phyloP scores from a whole-genome alignment of 2,797 vertebrate genomes.

The Stomatorhinus walkeri region DNA sequence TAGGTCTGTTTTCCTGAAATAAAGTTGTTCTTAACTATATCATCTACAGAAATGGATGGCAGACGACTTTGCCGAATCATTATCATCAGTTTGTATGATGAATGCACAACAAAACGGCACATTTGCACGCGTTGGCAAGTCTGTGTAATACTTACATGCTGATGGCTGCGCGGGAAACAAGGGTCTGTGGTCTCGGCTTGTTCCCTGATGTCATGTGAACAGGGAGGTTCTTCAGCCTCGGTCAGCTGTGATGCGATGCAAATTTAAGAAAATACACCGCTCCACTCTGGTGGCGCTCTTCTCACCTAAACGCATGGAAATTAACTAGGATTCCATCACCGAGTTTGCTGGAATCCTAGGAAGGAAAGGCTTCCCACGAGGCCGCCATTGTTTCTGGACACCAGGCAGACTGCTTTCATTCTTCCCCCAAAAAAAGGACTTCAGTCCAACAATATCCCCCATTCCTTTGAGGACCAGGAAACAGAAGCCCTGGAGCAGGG shows the following conservation, averaged over 20 bases:
- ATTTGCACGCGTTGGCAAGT: not conserved
- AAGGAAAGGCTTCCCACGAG: slow-evolving; percentile 10
- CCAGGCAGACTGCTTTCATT: not conserved
- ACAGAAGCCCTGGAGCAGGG: not conserved
- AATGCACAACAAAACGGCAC: not conserved
- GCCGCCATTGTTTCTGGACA: not conserved
- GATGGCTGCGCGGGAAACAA: not conserved
- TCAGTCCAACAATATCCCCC: not conserved
- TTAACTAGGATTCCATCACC: not conserved
- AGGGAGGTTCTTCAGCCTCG: not conserved
- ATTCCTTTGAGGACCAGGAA: slow-evolving; percentile 14
- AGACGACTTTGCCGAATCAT: not conserved
- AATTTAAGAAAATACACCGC: slow-evolving; percentile 14
- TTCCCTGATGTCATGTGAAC: not conserved
- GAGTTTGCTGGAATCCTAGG: not conserved
- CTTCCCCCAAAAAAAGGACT: not conserved
- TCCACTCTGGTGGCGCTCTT: not conserved
- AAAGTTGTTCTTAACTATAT: not conserved
- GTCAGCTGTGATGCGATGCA: slow-evolving; percentile 17
- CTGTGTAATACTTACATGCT: slow-evolving; percentile 10
- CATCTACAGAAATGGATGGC: not conserved
- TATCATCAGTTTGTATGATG: not conserved
- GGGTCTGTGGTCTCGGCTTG: slow-evolving; percentile 3
- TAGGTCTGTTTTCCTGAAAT: not conserved
- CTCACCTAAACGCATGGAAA: not conserved